These are phyloP conservation scores for Mesocricetus auratus DNA, from an alignment of 2,113 vertebrate species.

Conservation along the genomic window DNA sequence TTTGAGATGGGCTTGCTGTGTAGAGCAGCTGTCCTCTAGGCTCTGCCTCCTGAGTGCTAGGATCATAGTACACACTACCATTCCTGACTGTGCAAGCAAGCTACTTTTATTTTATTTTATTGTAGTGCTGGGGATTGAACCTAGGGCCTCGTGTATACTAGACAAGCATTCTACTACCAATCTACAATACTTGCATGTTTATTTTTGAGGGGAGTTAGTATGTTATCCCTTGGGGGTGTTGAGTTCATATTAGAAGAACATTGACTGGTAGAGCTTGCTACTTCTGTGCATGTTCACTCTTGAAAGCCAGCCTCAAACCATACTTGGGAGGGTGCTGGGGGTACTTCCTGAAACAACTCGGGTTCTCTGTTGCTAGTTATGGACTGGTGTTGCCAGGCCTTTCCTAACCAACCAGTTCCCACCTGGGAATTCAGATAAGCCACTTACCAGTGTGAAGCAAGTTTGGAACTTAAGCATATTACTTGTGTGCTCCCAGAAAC, in stretches of 20 bases:
- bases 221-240: neutral
- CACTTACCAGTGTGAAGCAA: neutral
- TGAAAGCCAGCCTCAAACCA: neutral
- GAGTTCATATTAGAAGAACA: neutral
- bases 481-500: neutral
- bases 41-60: neutral
- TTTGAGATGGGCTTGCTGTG: neutral
- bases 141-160: neutral
- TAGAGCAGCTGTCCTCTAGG: too few relatives aligned
- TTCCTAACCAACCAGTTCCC: neutral
- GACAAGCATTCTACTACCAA: neutral
- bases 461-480: constrained; percentile 1
- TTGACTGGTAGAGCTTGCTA: neutral
- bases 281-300: neutral
- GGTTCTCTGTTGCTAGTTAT: neutral
- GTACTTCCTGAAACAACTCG: neutral
- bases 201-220: neutral
- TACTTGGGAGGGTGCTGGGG: neutral
- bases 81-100: neutral
- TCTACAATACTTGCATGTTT: neutral
- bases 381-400: neutral
- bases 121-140: neutral
- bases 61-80: neutral
- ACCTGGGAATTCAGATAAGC: neutral
- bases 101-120: neutral